Base-by-base conservation (phyloP, 2,888 invertebrate genomes). In the Andricus quercusramuli region DNA sequence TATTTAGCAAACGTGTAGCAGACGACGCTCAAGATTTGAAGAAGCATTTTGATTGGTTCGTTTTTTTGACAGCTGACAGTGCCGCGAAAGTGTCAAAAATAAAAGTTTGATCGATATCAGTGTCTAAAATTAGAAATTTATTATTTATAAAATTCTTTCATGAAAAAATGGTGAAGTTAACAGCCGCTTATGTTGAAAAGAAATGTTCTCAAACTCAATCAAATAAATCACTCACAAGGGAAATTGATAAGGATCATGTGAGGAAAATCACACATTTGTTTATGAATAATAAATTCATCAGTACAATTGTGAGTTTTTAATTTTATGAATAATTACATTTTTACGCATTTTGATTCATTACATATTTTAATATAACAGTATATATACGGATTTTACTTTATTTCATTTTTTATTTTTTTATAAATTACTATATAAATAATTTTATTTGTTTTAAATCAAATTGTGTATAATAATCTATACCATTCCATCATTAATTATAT, bases 241-340 rank as follows among this genome's bases (percentile, higher is more conserved):
- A 85, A 65, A 81, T 88, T 41, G 86, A 86, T 20, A 90, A 89
- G 70, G 79, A 86, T 77, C 85, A 89, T 79, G 78, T 91, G 32
- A 89, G 87, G 74, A 91, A 90, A 80, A 85, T 92, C 41, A 93
- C 93, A 11, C 94, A 94, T 88, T 88, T 95, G 77, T 94, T 94
- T 89, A 93, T 95, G 93, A 94, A 95, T 85, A 94, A 95, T 82
- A 95, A 94, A 91, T 93, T 91, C 83, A 92, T 95, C 9, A 92
- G 92, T 64, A 93, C 93, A 87, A 95, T 95, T 83, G 95, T 95
- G 92, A 94, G 94, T 56, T 41, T 77, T 25, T 32, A 62, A 1
- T 9, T 15, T 37, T 15, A 15, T 11, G 11, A 37, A 37, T 20
- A 3, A n/a, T 29, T 65, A 8, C 32, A 51, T 32, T 44, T 70